Base-by-base conservation (phyloP, 2,888 invertebrate species). In the Patella caerulea region DNA sequence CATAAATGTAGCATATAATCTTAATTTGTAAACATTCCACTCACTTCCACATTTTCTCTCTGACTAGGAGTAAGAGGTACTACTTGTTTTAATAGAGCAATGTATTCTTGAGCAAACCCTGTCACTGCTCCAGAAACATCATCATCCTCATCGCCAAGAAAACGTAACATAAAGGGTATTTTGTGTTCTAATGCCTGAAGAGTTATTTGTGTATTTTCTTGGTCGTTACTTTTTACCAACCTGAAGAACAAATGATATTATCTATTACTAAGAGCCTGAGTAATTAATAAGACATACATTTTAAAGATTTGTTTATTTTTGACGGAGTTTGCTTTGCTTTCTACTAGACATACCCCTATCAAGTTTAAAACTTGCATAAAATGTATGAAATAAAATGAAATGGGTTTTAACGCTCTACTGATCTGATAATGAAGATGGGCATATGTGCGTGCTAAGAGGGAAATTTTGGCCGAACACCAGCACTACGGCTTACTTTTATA, bases 61-160 rank as follows among this genome's bases (percentile, higher is more conserved):
- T 93, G 92, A n/a, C 87, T 84, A 54, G 86, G 88, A 11, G 87
- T 86, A 70, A 92, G 81, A 14, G 86, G 83, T 11, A 88, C 83
- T 76, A 90, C 87, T 65, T 69, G 73, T 86, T 93, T 93, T 73
- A 93, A 83, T 71, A 93, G 75, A 24, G 87, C 85, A 74, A 93
- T 91, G 83, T 93, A 93, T 77, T 93, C 93, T 72, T 92, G 91
- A 29, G 92, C 89, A 87, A 93, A 93, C n/a, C 92, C 91, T 53
- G 91, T 86, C 45, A 93, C 92, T 19, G 92, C 91, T 17, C 90
- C 89, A 0, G 93, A 93, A 0, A 93, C 93, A 84, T 93, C 93
- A 85, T 93, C 93, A 86, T 93, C 93, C 71, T 92, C 92, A 85
- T 92, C 91, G 70, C 89, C 90, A 71, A 93, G 89, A 85, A 93